Conservation (phyloP, 2,113 vertebrate species). For the Struthidea cinerea region DNA sequence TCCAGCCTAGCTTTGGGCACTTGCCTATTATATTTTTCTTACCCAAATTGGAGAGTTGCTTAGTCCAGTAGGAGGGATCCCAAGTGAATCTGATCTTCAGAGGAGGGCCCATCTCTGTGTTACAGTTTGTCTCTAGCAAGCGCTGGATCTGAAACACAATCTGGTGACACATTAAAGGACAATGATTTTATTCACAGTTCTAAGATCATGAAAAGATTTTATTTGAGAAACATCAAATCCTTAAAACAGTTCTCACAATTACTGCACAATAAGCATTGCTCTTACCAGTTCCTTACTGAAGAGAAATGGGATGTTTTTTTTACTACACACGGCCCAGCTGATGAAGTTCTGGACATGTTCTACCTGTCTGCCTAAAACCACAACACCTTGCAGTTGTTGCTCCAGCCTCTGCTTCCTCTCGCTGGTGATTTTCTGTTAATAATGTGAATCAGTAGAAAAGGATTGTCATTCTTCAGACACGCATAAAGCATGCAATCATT, state of each 20-base stretch:
- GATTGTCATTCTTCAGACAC: not conserved
- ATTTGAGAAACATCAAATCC: not conserved
- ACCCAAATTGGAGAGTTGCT: conserved; percentile 91
- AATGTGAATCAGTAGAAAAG: not conserved
- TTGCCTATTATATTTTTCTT: not conserved
- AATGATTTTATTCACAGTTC: not conserved
- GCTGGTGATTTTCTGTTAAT: conserved; percentile 83
- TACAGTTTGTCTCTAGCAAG: conserved; percentile 84
- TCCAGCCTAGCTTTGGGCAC: not conserved
- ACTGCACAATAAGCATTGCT: not conserved
- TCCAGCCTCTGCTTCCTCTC: conserved; percentile 89
- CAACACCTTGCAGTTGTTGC: conserved; percentile 87
- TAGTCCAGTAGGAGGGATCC: conserved; percentile 97
- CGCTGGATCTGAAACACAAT: conserved; percentile 96
- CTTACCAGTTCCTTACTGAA: conserved; percentile 97
- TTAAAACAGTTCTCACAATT: not conserved
- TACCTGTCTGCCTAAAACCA: conserved; percentile 88
- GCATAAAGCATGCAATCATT: not conserved
- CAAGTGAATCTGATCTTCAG: conserved; percentile 93
- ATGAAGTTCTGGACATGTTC: conserved; percentile 96
- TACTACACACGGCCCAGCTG: conserved; percentile 90
- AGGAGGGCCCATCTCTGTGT: conserved; percentile 79
- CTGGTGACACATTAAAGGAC: conserved; percentile 66
- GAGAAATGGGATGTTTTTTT: conserved; percentile 88
- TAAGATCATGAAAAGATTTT: not conserved